Percentiles rank a stretch among this genome's conserved stretches.
phyloP scores from a whole-genome alignment of 2,113 vertebrate species.

The Galbula dea region DNA sequence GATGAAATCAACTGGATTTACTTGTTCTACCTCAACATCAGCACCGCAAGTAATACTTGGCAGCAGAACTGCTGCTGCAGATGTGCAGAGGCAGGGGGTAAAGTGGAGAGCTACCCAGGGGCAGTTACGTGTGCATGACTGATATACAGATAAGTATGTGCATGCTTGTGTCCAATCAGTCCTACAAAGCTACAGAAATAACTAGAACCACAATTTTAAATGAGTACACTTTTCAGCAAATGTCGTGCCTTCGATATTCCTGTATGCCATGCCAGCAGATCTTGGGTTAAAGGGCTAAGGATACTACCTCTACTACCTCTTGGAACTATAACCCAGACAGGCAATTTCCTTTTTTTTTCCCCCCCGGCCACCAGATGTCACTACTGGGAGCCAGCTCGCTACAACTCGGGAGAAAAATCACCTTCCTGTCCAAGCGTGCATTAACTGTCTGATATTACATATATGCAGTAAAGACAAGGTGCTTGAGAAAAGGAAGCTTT shows the following conservation, averaged over 20 bases:
- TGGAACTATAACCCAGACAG: background rate
- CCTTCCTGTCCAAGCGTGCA: background rate
- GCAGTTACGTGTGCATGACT: rapidly evolving
- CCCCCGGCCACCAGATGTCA: background rate
- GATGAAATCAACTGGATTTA: background rate
- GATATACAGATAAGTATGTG: background rate
- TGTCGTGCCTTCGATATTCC: background rate
- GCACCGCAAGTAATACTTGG: background rate
- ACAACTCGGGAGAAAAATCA: background rate
- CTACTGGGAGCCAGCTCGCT: background rate
- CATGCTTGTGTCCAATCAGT: background rate
- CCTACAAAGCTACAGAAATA: background rate
- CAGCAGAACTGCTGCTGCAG: background rate
- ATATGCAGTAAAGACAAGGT: background rate
- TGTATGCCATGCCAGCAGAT: background rate
- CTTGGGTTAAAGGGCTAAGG: background rate
- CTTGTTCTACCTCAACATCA: background rate
- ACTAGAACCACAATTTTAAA: background rate
- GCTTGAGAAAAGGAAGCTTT: background rate
- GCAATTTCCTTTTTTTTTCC: background rate
- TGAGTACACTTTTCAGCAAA: background rate
- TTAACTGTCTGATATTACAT: background rate
- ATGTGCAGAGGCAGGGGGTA: background rate
- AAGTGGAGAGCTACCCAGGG: background rate
- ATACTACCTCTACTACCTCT: background rate